Evolutionary conservation across 2,888 invertebrate genomes (phyloP).

Genomic region (Calliphora vomitoria): DNA sequence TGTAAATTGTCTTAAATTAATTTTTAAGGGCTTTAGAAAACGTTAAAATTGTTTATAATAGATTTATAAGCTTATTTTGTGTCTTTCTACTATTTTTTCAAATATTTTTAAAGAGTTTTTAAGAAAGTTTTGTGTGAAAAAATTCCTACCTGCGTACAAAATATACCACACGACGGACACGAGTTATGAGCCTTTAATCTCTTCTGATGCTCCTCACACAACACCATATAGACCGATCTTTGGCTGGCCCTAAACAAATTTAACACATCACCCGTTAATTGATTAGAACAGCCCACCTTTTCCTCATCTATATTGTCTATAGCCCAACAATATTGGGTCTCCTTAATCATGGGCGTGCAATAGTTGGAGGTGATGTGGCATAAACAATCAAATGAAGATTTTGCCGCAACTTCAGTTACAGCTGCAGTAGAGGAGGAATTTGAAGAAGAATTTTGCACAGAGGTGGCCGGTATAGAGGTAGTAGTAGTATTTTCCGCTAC

Average conservation of each 20-base stretch:
- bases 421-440: conserved; percentile 3
- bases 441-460: conserved; percentile 7
- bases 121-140: too few species aligned
- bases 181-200: conserved; percentile 93
- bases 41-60: too few species aligned
- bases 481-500: conserved; percentile 35
- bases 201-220: conserved; percentile 92
- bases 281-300: conserved; percentile 92
- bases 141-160: conserved; percentile 91
- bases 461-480: background rate
- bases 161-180: conserved; percentile 95
- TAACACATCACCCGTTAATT: conserved; percentile 86
- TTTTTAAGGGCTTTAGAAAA: background rate
- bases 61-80: too few species aligned
- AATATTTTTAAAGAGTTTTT: too few species aligned
- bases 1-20: background rate
- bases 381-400: conserved; percentile 84
- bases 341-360: conserved; percentile 86
- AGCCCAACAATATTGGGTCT: conserved; percentile 87
- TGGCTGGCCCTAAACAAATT: conserved; percentile 89
- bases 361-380: conserved; percentile 86
- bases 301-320: conserved; percentile 90
- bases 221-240: conserved; percentile 91
- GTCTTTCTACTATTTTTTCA: too few species aligned
- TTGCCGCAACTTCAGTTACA: conserved; percentile 62